A percentile compares a stretch with the other conserved stretches of the same genome.
Evolutionary conservation across 2,113 vertebrate genomes (phyloP).

Genomic region (Carollia perspicillata): DNA sequence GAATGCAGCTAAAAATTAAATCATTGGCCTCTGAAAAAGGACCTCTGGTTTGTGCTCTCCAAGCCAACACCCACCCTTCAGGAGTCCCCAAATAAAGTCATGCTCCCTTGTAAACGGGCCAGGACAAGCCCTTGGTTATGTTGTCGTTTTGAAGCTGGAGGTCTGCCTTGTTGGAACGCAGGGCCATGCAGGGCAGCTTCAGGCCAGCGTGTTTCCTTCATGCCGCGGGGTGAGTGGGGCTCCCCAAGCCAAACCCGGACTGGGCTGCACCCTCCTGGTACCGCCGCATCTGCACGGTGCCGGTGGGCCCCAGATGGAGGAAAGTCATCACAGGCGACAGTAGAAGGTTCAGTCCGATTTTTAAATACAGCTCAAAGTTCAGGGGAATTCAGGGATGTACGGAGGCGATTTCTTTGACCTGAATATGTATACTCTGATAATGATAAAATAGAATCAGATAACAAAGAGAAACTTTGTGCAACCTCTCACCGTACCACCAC

Average conservation of each 20-base stretch:
- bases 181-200: accelerated
- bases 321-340: not conserved
- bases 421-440: not conserved
- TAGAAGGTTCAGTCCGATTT: not conserved
- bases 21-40: not conserved
- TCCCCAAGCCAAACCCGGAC: accelerated
- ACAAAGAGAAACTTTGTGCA: not conserved
- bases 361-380: not conserved
- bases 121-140: no score
- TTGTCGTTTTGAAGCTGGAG: no score
- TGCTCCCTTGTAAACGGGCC: not conserved
- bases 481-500: not conserved
- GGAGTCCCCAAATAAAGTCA: not conserved
- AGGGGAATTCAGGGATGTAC: not conserved
- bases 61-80: not conserved
- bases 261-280: accelerated
- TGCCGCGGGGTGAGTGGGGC: accelerated
- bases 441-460: not conserved
- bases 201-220: accelerated
- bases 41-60: no score
- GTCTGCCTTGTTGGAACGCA: accelerated
- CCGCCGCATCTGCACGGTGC: accelerated
- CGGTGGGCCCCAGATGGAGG: not conserved
- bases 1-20: not conserved
- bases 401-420: not conserved